Conservation (phyloP, 2,797 vertebrate species). For the Pteronotus mesoamericanus region DNA sequence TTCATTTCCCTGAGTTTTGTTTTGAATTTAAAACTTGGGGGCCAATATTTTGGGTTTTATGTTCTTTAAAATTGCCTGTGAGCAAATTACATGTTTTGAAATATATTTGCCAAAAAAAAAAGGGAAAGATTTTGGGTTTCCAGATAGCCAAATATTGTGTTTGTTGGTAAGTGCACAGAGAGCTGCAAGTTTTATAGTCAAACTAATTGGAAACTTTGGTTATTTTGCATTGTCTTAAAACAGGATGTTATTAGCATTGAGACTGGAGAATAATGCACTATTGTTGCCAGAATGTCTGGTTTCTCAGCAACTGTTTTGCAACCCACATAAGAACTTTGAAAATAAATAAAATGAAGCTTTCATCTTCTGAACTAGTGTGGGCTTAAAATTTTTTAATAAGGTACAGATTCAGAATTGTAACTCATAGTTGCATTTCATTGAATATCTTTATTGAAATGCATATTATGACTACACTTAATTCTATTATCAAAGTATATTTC, state of each 20-base stretch:
- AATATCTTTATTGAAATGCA: conserved; percentile 31
- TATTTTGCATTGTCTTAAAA: conserved; percentile 43
- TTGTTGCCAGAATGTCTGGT: conserved; percentile 34
- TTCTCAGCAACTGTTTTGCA: conserved; percentile 46
- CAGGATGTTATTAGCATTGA: background rate
- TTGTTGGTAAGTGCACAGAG: conserved; percentile 8
- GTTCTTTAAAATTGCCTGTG: background rate
- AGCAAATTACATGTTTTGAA: background rate
- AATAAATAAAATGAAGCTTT: background rate
- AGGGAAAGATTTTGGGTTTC: background rate
- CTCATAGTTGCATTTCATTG: conserved; percentile 12
- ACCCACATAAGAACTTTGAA: conserved; percentile 19
- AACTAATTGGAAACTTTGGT: background rate
- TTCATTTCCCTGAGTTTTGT: background rate
- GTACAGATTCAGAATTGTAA: conserved; percentile 32
- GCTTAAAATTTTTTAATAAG: conserved; percentile 31
- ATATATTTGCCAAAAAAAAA: background rate
- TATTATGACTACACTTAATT: background rate
- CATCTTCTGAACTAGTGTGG: background rate
- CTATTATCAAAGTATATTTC: background rate
- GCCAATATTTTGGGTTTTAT: background rate
- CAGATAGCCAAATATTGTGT: background rate
- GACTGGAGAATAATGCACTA: background rate
- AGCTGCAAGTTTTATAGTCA: background rate
- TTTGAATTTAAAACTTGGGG: background rate